phyloP scores from a whole-genome alignment of 2,113 vertebrate species.

The Mormyrus lacerda region DNA sequence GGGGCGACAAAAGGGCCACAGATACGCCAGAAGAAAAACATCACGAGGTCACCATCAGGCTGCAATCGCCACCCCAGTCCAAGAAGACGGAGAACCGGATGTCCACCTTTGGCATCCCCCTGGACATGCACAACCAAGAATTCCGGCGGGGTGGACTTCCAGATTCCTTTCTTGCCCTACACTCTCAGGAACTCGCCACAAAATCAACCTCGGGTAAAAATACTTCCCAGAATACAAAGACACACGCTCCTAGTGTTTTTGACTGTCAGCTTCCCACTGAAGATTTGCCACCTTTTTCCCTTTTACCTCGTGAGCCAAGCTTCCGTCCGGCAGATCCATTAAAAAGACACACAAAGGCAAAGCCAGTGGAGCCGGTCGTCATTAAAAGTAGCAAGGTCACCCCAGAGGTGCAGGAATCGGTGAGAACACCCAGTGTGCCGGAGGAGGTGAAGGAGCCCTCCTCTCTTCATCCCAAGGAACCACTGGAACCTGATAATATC shows the following conservation, averaged over 20 bases:
- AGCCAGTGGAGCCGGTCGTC: slow-evolving; percentile 46
- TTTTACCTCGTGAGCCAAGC: slow-evolving; percentile 41
- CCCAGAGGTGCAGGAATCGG: neutral
- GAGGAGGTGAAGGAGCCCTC: slow-evolving; percentile 28
- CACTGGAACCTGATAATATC: slow-evolving; percentile 59
- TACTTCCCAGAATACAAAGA: slow-evolving; percentile 25
- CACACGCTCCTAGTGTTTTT: neutral
- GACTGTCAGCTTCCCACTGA: slow-evolving; percentile 16
- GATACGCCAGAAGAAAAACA: slow-evolving; percentile 33
- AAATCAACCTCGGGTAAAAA: neutral
- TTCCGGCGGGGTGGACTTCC: slow-evolving; percentile 15
- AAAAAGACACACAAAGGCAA: slow-evolving; percentile 29
- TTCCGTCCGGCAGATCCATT: slow-evolving; percentile 49
- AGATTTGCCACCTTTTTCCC: neutral
- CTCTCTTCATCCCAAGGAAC: slow-evolving; percentile 17
- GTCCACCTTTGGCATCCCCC: slow-evolving; percentile 59
- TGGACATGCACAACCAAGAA: slow-evolving; percentile 45
- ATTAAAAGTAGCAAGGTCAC: slow-evolving; percentile 25
- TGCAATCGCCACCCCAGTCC: slow-evolving; percentile 30
- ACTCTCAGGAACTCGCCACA: neutral
- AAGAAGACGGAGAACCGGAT: slow-evolving; percentile 60
- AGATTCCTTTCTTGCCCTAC: slow-evolving; percentile 25
- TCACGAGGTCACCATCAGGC: slow-evolving; percentile 53
- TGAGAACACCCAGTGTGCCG: slow-evolving; percentile 20
- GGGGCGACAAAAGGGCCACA: slow-evolving; percentile 25